Evolutionary conservation across 2,113 vertebrate species (phyloP).

Genomic region (Poeciliopsis occidentalis): DNA sequence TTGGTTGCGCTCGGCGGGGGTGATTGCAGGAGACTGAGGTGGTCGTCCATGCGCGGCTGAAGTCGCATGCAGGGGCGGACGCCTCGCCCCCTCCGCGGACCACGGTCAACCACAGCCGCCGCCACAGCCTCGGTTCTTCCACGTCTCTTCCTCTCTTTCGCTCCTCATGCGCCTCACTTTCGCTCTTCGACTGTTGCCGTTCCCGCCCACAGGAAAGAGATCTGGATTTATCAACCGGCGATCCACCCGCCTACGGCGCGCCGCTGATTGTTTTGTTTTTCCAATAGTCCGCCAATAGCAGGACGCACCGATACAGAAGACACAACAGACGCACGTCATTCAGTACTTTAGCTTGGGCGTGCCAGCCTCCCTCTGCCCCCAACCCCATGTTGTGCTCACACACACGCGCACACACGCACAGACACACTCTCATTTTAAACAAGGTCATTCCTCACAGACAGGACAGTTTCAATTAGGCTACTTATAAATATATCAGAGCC

Average conservation of each 20-base stretch:
- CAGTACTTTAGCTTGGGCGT: slow-evolving; percentile 61
- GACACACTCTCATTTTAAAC: slow-evolving; percentile 36
- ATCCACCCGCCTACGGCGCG: slow-evolving; percentile 74
- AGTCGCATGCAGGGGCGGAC: slow-evolving; percentile 78
- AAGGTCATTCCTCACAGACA: slow-evolving; percentile 63
- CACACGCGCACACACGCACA: background rate
- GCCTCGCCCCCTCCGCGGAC: slow-evolving; percentile 78
- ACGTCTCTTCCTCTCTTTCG: slow-evolving; percentile 25
- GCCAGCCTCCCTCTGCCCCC: slow-evolving; percentile 46
- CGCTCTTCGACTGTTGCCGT: slow-evolving; percentile 68
- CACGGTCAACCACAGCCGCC: slow-evolving; percentile 80
- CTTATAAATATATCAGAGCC: slow-evolving; percentile 31
- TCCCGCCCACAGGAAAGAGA: slow-evolving; percentile 74
- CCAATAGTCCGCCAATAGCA: slow-evolving; percentile 70
- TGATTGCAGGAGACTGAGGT: slow-evolving; percentile 89
- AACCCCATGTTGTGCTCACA: slow-evolving; percentile 15
- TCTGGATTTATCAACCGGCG: slow-evolving; percentile 77
- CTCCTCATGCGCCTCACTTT: slow-evolving; percentile 43
- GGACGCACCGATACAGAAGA: slow-evolving; percentile 66
- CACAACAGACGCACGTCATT: slow-evolving; percentile 74
- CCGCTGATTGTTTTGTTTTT: slow-evolving; percentile 54
- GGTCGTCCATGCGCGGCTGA: slow-evolving; percentile 90
- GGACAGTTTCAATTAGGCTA: slow-evolving; percentile 43
- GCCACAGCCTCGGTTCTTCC: slow-evolving; percentile 62
- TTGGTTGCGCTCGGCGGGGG: slow-evolving; percentile 83